Base-by-base conservation (phyloP, 2,113 vertebrate genomes). In the Arenaria interpres region DNA sequence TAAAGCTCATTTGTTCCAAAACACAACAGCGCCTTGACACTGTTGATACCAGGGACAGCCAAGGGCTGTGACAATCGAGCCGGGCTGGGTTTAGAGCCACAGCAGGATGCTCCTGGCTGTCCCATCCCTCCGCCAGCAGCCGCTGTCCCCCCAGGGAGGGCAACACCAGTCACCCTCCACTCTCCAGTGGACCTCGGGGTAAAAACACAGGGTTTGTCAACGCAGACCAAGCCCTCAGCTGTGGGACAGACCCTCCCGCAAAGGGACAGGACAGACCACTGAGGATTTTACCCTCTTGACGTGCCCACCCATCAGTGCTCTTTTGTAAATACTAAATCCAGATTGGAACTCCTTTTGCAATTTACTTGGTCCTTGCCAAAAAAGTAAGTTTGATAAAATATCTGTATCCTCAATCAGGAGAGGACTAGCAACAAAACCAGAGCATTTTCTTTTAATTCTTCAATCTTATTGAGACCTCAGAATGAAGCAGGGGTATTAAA, bases 1-100 rank as follows among this genome's bases (percentile, higher is more conserved):
- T 27, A 35, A 85, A 85, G 95, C 89, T 59, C 77, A 13, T 91
- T 96, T 97, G 92, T 92, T 93, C 71, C 71, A 43, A 69, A 88
- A 77, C 4, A 96, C 85, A 97, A 93, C 62, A 89, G 92, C 0
- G 4, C 68, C 82, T 93, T 91, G 76, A 80, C 43, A 45, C 60
- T 68, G 83, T 88, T 95, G 60, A 78, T 23, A 64, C 30, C 56
- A 22, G 59, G 69, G 73, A 75, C 50, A 57, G 92, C 78, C 76
- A 24, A 62, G n/a, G n/a, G 82, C 79, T 90, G 33, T 2, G 18
- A 46, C 51, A 41, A 22, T n/a, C 0, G 12, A 67, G 59, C 64
- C 16, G 45, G 39, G 75, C 66, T 67, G 75, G 32, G 27, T 1
- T 43, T 51, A 50, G 37, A 90, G 79, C 35, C 1, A 0, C 62